Evolutionary conservation across 2,113 vertebrate species (phyloP), one percentile per base, ranked within the genome.

Genomic region (Sinocyclocheilus rhinocerous): DNA sequence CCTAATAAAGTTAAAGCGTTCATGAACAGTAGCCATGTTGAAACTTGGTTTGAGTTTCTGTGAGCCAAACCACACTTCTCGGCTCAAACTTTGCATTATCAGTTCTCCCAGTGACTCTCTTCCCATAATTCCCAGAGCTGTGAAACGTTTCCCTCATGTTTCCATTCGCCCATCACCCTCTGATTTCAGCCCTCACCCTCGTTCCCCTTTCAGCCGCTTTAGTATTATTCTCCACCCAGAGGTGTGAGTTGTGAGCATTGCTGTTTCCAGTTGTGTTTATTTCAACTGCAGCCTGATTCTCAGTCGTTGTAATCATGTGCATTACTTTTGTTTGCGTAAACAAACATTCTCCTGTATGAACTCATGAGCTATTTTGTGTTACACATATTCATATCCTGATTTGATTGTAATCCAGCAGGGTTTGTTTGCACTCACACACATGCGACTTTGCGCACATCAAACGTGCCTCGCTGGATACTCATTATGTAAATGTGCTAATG

Each of bases 401-500:
- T 63, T 77, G 73, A 85, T 85, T 65, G 57, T 76, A 85, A 77
- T 76, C 73, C 75, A 50, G 83, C 73, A 85, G 72, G 83, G 83
- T 82, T 69, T 50, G 42, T 82, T 82, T 48, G 29, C 67, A 24
- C 69, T 4, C 55, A 0, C 69, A 36, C 69, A 36, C 55, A 33
- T 39, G 75, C 26, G 36, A 82, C 78, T 39, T 16, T 12, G 4
- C 6, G 1, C 59, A 42, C 79, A 67, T 67, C 79, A 67, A 67
- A 48, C 39, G 59, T 4, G 45, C 80, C n/a, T 10, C 10, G 4
- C 52, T 75, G 24, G 50, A 90, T 76, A 61, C 79, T 76, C 48
- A 79, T 87, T 88, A 88, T 88, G 75, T 80, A 85, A 88, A 85
- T 88, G 78, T 77, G 22, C 15, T 85, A 88, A 90, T 88, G 83